Percentiles rank a stretch among this genome's conserved stretches.
phyloP scores from a whole-genome alignment of 2,113 vertebrate species.

The Chaenocephalus aceratus region DNA sequence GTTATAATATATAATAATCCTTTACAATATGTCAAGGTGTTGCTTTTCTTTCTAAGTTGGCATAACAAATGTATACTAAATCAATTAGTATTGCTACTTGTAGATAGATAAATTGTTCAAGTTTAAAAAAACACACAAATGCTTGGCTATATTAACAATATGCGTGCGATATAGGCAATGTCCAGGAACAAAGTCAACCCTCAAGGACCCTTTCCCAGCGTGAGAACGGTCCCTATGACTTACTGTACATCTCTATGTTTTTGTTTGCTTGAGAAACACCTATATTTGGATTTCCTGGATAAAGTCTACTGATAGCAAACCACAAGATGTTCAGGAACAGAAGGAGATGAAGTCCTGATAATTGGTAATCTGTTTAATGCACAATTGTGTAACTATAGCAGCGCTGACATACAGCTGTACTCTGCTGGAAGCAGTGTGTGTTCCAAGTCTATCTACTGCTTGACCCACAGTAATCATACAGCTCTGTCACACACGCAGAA shows the following conservation, averaged over 20 bases:
- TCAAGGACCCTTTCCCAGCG: background rate
- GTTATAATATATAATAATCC: background rate
- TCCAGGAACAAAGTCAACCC: background rate
- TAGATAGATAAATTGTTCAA: background rate
- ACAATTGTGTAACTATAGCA: background rate
- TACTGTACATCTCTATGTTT: too few species aligned
- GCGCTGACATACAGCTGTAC: background rate
- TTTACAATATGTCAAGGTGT: background rate
- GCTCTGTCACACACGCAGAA: background rate
- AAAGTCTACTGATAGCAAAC: too few species aligned
- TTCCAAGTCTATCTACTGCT: background rate
- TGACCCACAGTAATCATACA: background rate
- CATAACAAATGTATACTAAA: background rate
- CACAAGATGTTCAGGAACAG: background rate
- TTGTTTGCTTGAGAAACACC: background rate
- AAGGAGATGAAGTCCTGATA: background rate
- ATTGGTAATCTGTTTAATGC: background rate
- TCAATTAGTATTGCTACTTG: background rate
- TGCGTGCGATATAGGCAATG: background rate
- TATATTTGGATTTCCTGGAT: background rate
- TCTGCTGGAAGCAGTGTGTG: background rate
- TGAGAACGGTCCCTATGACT: background rate
- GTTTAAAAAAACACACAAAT: background rate
- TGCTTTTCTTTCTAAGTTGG: background rate
- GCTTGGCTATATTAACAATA: background rate